Evolutionary conservation across 2,888 invertebrate genomes (phyloP).

Genomic region (Andricus curvator): DNA sequence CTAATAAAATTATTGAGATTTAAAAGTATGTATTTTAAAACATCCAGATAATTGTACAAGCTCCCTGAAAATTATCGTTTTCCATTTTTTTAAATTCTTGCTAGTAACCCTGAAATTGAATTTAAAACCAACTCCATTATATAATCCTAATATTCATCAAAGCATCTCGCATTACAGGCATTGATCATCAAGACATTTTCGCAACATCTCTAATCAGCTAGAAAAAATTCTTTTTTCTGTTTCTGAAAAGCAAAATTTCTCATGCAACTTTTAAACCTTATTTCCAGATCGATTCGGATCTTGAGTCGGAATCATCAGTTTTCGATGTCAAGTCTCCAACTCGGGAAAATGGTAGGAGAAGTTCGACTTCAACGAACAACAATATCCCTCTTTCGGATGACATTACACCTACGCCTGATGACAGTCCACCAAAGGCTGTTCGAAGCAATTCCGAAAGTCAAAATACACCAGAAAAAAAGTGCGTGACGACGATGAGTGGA

Average conservation of each 20-base stretch:
- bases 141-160: not conserved
- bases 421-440: conserved; percentile 77
- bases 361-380: conserved; percentile 80
- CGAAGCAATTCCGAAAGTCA: conserved; percentile 81
- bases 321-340: conserved; percentile 81
- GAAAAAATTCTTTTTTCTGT: not conserved
- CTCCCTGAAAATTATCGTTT: not conserved
- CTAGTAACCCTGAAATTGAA: not conserved
- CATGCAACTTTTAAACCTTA: not conserved
- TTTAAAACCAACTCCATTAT: not conserved
- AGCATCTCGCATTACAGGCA: not conserved
- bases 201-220: conserved; percentile 6
- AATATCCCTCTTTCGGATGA: conserved; percentile 78
- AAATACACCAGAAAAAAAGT: conserved; percentile 80
- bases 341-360: conserved; percentile 77
- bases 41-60: not conserved
- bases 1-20: too few species aligned
- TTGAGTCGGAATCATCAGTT: conserved; percentile 83
- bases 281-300: conserved; percentile 82
- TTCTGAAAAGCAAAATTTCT: not conserved
- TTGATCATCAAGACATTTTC: conserved; percentile 19
- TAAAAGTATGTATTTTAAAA: not conserved
- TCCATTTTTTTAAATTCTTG: not conserved
- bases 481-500: conserved; percentile 81
- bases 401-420: conserved; percentile 75